phyloP scores from a whole-genome alignment of 2,888 invertebrate species.

The Chymomyza caudatula region DNA sequence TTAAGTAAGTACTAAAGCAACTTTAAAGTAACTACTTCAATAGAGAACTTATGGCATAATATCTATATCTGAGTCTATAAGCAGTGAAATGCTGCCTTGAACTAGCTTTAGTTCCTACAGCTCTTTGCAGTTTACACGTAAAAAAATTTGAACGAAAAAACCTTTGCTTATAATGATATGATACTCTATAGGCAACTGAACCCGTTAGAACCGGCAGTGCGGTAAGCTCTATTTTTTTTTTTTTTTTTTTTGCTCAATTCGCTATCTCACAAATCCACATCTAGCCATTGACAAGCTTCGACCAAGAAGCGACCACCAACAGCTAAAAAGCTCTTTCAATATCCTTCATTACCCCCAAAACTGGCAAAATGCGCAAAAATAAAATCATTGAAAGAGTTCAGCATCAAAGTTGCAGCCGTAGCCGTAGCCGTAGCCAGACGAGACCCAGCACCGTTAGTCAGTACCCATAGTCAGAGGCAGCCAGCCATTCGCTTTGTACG shows the following conservation, averaged over 20 bases:
- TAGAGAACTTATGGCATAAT: background rate
- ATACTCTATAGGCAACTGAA: slow-evolving; percentile 33
- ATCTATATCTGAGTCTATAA: background rate
- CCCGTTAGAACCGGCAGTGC: background rate
- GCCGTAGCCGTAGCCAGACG: no score
- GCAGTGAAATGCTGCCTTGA: background rate
- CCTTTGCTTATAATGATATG: slow-evolving; percentile 27
- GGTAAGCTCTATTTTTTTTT: slow-evolving; percentile 3
- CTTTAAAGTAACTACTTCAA: slow-evolving; percentile 15
- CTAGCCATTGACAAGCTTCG: slow-evolving; percentile 15
- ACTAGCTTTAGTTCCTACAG: slow-evolving; percentile 20
- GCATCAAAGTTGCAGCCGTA: background rate
- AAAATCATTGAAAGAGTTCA: slow-evolving; percentile 63
- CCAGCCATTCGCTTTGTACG: slow-evolving; percentile 47
- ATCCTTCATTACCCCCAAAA: slow-evolving; percentile 63
- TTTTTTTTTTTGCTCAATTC: slow-evolving; percentile 20
- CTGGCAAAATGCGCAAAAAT: slow-evolving; percentile 64
- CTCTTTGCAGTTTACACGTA: no score
- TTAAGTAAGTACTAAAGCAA: slow-evolving; percentile 30
- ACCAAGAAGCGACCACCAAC: background rate
- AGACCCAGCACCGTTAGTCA: background rate
- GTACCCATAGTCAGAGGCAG: background rate
- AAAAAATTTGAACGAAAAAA: slow-evolving; percentile 11
- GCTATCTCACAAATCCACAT: slow-evolving; percentile 47
- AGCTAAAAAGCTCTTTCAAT: slow-evolving; percentile 62